These are phyloP conservation scores for Typhlichthys subterraneus DNA, from an alignment of 2,797 vertebrate genomes.

Conservation along the genomic window DNA sequence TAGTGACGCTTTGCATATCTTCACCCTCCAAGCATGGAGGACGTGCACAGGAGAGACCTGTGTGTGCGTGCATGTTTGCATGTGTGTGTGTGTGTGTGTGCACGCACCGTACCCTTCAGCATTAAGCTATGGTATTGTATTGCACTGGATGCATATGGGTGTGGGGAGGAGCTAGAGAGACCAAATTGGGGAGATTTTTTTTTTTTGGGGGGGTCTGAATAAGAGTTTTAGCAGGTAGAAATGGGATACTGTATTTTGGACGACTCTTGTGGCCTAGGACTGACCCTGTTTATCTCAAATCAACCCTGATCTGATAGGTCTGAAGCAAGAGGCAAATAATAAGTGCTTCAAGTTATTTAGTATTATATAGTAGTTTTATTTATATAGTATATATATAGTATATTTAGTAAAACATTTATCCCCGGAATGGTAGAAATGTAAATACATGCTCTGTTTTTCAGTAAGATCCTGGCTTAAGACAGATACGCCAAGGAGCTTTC, in stretches of 20 bases:
- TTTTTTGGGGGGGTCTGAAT: neutral
- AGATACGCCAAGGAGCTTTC: no score
- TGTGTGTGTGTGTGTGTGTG: conserved; percentile 23
- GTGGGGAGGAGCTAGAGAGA: conserved; percentile 32
- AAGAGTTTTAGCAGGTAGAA: conserved; percentile 17
- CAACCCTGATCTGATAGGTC: neutral
- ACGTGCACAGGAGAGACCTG: conserved; percentile 60
- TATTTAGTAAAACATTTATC: neutral
- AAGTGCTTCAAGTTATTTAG: neutral
- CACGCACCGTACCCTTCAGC: conserved; percentile 49
- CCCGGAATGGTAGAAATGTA: no score
- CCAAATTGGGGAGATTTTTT: neutral
- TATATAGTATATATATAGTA: neutral
- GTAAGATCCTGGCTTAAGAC: no score
- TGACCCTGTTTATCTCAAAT: conserved; percentile 8
- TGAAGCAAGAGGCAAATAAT: neutral
- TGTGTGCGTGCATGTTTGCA: conserved; percentile 23
- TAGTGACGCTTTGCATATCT: conserved; percentile 78
- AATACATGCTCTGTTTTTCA: no score
- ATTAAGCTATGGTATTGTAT: conserved; percentile 44
- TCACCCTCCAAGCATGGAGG: conserved; percentile 71
- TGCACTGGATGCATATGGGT: conserved; percentile 36
- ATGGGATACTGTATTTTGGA: conserved; percentile 17
- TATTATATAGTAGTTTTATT: no score
- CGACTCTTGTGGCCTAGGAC: conserved; percentile 5